Conservation (phyloP, 2,113 vertebrate genomes). For the Ranitomeya variabilis region DNA sequence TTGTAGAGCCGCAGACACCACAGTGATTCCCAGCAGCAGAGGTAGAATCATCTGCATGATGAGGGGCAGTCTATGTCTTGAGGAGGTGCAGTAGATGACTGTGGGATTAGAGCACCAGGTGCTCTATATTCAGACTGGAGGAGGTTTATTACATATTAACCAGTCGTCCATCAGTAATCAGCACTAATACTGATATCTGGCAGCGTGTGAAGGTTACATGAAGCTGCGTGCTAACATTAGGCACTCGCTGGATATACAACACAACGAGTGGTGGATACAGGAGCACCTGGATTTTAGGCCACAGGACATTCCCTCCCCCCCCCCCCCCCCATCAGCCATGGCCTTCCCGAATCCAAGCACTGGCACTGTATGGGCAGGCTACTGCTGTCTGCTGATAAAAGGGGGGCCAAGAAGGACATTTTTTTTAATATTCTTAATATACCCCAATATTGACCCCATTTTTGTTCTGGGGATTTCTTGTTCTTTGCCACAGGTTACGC, state of each 20-base stretch:
- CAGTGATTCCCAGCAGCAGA: background rate
- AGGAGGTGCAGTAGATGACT: background rate
- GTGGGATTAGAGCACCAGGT: background rate
- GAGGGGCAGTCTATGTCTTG: background rate
- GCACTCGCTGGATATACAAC: background rate
- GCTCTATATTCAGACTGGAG: background rate
- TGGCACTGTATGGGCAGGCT: too few species aligned
- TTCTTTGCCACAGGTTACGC: too few species aligned
- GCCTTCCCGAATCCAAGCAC: too few species aligned
- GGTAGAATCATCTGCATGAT: background rate
- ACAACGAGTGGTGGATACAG: background rate
- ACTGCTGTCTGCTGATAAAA: too few species aligned
- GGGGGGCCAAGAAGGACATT: too few species aligned
- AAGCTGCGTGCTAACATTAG: background rate
- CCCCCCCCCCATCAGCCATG: too few species aligned
- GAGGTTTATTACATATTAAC: background rate
- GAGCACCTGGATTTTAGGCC: too few species aligned
- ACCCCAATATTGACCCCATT: too few species aligned
- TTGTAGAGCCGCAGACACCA: background rate
- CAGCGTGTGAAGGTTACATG: background rate
- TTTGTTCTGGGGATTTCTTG: too few species aligned
- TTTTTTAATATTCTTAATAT: too few species aligned
- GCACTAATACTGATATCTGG: background rate
- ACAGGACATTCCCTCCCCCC: too few species aligned
- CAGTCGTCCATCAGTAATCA: background rate